Evolutionary conservation across 2,888 invertebrate species (phyloP), one percentile per base, ranked within the genome.

Genomic region (Poecilus cupreus): DNA sequence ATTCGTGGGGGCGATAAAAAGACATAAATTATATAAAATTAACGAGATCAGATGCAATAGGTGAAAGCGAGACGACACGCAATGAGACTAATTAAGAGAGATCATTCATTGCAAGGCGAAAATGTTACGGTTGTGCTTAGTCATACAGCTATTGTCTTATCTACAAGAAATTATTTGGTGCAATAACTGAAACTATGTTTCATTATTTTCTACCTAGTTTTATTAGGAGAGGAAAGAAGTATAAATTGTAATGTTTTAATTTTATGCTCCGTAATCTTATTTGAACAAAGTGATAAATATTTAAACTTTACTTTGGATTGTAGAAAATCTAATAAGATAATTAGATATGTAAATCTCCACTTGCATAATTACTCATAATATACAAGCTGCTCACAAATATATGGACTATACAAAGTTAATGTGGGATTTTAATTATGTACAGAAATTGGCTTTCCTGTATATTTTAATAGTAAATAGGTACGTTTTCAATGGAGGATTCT

Each of bases 21-120:
- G 13, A 57, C 32, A n/a, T n/a, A 20, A 64, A 24, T 77, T 77
- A 43, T 77, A 77, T 68, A 70, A 51, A 77, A 60, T 64, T 39
- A 78, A 80, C 54, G 43, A 72, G 20, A 51, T 49, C 51, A 51
- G 18, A 49, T 16, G 72, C 78, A 49, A 26, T 72, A 80, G 24
- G 80, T 80, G 80, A 80, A 80, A 80, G 80, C 72, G 80, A 80
- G 72, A 72, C 80, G 26, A 32, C 22, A 37, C 16, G 20, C 72
- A 72, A 80, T 72, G 72, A 80, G 54, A 13, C 18, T 80, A 80
- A 80, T 80, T 80, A 54, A 26, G 32, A 60, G 70, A 43, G 46
- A 72, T 60, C 60, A 68, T 37, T 60, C 60, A 68, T 37, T 68
- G 16, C n/a, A 16, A 60, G 32, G 60, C 16, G 32, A 37, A 68